Evolutionary conservation across 92 coral and sea anemone genomes (phyloP), one percentile per base, ranked within the genome.

Genomic region (Plumapathes pennacea): DNA sequence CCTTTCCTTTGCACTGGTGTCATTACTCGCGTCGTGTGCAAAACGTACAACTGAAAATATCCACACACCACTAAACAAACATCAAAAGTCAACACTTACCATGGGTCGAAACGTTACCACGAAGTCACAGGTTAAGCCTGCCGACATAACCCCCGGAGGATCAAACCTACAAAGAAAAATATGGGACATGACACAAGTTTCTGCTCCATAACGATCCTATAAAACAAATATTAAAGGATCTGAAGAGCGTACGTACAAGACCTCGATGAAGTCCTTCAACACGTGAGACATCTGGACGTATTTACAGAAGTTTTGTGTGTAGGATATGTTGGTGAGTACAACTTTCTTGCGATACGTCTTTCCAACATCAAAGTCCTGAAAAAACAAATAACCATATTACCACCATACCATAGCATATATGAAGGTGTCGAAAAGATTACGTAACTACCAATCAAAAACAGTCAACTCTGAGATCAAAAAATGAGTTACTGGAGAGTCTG

Each of bases 131-230:
- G 97, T 91, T 47, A 91, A 49, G 0, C 97, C 97, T 27, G 97
- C 97, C 20, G 97, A 91, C 97, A 91, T 91, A 24, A 89, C 89
- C 9, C 97, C 97, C 8, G 97, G 97, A 1, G 97, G 97, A 64
- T 91, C 97, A 50, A 79, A 90, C 26, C 97, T 85, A 46, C 3
- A 22, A 34, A 46, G 10, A 64, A 20, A 2, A 72, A 38, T 18
- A 2, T 18, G 4, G 55, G 22, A 25, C 4, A 28, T 17, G 25
- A 12, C 0, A 12, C 3, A 26, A 39, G n/a, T 14, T n/a, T 20
- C 10, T 47, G 54, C 13, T 14, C 4, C 5, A 26, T 19, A 27
- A 53, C 28, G 8, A 26, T 4, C 20, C 10, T 2, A 30, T 8
- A 55, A 15, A 23, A 31, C 62, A 8, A 24, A 32, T 37, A 31